Conservation (phyloP, 2,888 invertebrate genomes). For the Lasioglossum zephyrum region DNA sequence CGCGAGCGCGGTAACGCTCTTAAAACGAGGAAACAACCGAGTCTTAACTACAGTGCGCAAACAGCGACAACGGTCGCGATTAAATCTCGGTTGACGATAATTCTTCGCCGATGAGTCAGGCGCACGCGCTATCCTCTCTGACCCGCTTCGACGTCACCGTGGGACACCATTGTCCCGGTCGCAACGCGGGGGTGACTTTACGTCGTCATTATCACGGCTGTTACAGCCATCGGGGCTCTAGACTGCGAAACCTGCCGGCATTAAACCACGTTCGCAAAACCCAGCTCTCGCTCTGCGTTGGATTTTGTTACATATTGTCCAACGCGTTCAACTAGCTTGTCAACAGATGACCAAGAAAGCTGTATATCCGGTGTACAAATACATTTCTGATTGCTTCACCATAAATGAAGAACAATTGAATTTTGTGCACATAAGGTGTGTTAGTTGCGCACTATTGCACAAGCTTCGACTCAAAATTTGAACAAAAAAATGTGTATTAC, state of each 20-base stretch:
- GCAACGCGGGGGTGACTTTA: constrained; percentile 39
- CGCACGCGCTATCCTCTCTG: constrained; percentile 22
- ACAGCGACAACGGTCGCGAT: constrained; percentile 50
- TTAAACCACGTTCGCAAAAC: constrained; percentile 14
- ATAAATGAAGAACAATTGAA: background rate
- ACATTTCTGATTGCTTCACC: background rate
- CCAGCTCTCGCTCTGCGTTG: background rate
- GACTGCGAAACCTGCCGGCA: constrained; percentile 14
- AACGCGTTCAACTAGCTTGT: background rate
- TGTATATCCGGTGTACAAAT: background rate
- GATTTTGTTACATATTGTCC: background rate
- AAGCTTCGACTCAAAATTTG: background rate
- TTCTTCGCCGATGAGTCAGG: constrained; percentile 49
- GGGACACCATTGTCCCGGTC: constrained; percentile 37
- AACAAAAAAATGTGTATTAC: background rate
- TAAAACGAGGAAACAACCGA: constrained; percentile 50
- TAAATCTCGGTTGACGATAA: constrained; percentile 57
- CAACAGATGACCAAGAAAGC: background rate
- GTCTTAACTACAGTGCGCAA: constrained; percentile 51
- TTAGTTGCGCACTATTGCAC: background rate
- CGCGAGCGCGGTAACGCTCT: constrained; percentile 28
- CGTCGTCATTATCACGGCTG: constrained; percentile 50
- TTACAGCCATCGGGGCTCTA: constrained; percentile 45
- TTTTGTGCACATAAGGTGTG: background rate
- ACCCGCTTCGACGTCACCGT: constrained; percentile 17